Evolutionary conservation across 2,113 vertebrate genomes (phyloP), one percentile per base, ranked within the genome.

Genomic region (Cephalopterus ornatus): DNA sequence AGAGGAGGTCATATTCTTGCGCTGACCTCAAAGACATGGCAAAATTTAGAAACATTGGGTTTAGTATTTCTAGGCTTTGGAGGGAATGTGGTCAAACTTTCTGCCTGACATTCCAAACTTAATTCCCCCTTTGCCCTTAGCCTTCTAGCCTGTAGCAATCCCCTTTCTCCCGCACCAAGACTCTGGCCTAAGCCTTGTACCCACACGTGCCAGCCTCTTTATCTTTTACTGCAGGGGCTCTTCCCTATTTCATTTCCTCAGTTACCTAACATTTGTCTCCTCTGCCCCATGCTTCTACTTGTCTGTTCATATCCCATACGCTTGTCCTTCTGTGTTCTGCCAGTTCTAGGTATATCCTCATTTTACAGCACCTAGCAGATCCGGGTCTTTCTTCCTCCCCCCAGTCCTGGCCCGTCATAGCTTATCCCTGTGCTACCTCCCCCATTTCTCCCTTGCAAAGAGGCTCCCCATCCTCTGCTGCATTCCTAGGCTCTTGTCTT

Each of bases 41-140:
- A 93, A 92, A 77, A 86, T 86, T 94, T 78, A 77, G 56, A 66
- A 84, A 70, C n/a, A 41, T 1, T 58, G 42, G 42, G 55, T 96
- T 94, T 73, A 80, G 27, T 35, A 71, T 81, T 95, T 94, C 92
- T 90, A 84, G 50, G 91, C 94, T 95, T 85, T 91, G 93, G 93
- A 97, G 94, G 93, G 93, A 94, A 85, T 88, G 87, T 93, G 95
- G 89, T 72, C 84, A 50, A 89, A 78, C 52, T n/a, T 87, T 65
- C 87, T 92, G 37, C 76, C 84, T 92, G 62, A 75, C 30, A 30
- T 49, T 63, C 85, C n/a, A 59, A 35, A 41, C 44, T 78, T 41
- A n/a, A 76, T 23, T 74, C 18, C 8, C 19, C 11, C 28, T 85
- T 75, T 81, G 65, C 33, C 37, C 44, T 71, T 32, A 46, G 26